Conservation (phyloP, 2,113 vertebrate species). For the Oncorhynchus clarkii region DNA sequence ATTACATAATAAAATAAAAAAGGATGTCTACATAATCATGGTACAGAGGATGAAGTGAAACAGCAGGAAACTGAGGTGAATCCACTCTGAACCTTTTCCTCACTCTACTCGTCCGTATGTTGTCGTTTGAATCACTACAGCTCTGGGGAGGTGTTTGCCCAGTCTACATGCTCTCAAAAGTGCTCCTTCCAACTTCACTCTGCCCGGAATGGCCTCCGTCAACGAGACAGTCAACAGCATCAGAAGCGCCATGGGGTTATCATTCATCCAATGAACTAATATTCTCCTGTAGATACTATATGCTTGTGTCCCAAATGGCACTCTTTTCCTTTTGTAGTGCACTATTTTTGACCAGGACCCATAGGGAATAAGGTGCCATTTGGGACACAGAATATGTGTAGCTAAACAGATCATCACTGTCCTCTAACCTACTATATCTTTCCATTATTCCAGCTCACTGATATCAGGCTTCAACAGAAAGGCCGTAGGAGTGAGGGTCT, state of each 20-base stretch:
- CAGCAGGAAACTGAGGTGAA: background rate
- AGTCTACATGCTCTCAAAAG: slow-evolving; percentile 8
- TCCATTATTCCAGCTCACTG: slow-evolving; percentile 7
- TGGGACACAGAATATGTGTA: background rate
- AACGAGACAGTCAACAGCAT: slow-evolving; percentile 44
- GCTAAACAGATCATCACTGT: background rate
- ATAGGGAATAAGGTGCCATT: too few relatives aligned
- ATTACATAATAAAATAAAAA: background rate
- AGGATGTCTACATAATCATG: background rate
- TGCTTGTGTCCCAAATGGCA: too few relatives aligned
- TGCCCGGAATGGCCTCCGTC: background rate
- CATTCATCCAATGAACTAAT: background rate
- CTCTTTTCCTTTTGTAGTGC: too few relatives aligned
- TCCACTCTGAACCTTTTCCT: background rate
- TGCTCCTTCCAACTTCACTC: slow-evolving; percentile 22
- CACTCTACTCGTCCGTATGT: background rate
- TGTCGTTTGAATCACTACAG: slow-evolving; percentile 38
- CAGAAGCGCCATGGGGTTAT: slow-evolving; percentile 41
- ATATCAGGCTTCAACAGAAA: slow-evolving; percentile 49
- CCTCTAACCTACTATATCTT: background rate
- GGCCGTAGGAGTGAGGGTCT: slow-evolving; percentile 67
- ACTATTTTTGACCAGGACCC: too few relatives aligned
- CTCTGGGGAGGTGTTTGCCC: slow-evolving; percentile 73
- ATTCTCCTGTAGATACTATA: background rate
- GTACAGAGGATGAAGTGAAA: background rate